phyloP scores from a whole-genome alignment of 2,888 invertebrate species.

The Euzetes globulus region DNA sequence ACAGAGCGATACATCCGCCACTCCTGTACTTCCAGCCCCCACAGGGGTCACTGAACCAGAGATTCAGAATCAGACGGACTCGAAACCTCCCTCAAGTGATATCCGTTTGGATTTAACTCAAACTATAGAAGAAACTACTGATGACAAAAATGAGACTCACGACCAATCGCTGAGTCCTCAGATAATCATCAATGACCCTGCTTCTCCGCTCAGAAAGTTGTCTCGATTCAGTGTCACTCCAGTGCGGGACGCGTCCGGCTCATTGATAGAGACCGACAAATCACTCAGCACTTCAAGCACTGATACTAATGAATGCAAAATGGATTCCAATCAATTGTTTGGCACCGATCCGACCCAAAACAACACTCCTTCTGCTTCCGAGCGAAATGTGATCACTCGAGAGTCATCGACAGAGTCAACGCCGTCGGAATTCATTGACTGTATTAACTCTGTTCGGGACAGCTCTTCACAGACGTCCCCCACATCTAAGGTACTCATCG shows the following conservation, averaged over 20 bases:
- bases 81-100: background rate
- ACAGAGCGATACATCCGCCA: background rate
- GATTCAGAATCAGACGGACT: background rate
- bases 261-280: background rate
- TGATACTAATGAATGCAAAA: background rate
- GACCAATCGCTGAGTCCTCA: background rate
- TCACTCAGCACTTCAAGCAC: background rate
- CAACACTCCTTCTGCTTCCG: background rate
- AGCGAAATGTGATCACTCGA: background rate
- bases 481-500: background rate
- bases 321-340: background rate
- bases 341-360: background rate
- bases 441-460: constrained; percentile 11
- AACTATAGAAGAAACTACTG: background rate
- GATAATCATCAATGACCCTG: background rate
- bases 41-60: background rate
- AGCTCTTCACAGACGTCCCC: constrained; percentile 31
- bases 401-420: constrained; percentile 5
- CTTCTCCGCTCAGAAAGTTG: background rate
- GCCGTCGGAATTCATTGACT: background rate
- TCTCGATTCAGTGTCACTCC: constrained; percentile 33
- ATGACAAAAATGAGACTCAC: background rate
- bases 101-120: background rate
- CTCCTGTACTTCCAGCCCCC: background rate
- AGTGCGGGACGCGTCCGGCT: background rate